Evolutionary conservation across 2,797 vertebrate species (phyloP).

Genomic region (Hoplostethus mediterraneus): DNA sequence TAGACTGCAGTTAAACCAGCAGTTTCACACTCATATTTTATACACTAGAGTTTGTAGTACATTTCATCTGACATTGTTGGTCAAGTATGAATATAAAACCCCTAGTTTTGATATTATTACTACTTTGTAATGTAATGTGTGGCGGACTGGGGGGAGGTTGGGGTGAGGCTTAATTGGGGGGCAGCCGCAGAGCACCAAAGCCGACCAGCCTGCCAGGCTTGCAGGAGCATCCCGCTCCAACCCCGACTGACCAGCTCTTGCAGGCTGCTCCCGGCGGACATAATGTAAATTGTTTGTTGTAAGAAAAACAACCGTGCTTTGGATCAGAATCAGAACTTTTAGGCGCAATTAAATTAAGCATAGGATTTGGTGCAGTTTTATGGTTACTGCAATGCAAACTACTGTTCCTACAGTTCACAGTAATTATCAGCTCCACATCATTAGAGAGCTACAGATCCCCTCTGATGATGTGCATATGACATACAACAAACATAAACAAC

Average conservation of each 20-base stretch:
- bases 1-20: conserved; percentile 17
- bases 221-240: no score
- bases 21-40: conserved; percentile 19
- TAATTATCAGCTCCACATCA: not conserved
- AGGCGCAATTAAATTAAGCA: no score
- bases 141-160: not conserved
- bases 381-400: not conserved
- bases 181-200: no score
- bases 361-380: not conserved
- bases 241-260: no score
- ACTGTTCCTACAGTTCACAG: not conserved
- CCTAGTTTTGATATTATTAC: not conserved
- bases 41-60: not conserved
- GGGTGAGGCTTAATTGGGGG: no score
- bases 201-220: no score
- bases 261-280: no score
- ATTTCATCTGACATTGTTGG: not conserved
- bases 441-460: conserved; percentile 7
- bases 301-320: no score
- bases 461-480: not conserved
- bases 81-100: not conserved
- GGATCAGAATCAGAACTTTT: no score
- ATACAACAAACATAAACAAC: not conserved
- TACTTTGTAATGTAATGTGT: not conserved
- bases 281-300: no score